phyloP scores from a whole-genome alignment of 2,797 vertebrate species.

The Halcyon smyrnensis region DNA sequence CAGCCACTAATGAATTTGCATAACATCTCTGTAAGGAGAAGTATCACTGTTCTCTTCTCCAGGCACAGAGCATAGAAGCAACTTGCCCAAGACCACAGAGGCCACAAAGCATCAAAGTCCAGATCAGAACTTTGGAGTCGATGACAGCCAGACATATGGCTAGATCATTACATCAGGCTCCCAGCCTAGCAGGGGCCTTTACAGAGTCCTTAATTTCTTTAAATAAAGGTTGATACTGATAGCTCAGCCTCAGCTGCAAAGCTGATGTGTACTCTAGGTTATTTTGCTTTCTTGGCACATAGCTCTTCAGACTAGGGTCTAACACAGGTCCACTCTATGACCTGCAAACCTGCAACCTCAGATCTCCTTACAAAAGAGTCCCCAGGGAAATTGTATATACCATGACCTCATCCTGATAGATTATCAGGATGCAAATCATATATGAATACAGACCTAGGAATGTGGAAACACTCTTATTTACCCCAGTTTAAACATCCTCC shows the following conservation, averaged over 20 bases:
- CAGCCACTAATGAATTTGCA: conserved; percentile 54
- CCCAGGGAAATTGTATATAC: background rate
- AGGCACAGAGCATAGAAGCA: background rate
- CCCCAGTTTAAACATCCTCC: background rate
- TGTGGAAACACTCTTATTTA: background rate
- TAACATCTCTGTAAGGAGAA: background rate
- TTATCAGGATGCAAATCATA: background rate
- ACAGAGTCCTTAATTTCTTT: background rate
- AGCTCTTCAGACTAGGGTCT: background rate
- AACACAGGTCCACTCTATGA: accelerated
- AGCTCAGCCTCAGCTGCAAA: background rate
- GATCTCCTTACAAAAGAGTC: background rate
- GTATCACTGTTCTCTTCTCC: background rate
- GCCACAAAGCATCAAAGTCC: background rate
- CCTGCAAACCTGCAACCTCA: no score
- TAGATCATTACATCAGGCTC: background rate
- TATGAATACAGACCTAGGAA: background rate
- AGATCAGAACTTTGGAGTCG: background rate
- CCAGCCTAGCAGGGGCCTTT: background rate
- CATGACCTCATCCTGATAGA: accelerated
- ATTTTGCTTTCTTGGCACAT: background rate
- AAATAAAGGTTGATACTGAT: background rate
- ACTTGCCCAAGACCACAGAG: background rate
- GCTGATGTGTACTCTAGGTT: accelerated
- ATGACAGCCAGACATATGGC: background rate